Evolutionary conservation across 2,797 vertebrate species (phyloP), one percentile per base, ranked within the genome.

Genomic region (Phylloscopus collybita): DNA sequence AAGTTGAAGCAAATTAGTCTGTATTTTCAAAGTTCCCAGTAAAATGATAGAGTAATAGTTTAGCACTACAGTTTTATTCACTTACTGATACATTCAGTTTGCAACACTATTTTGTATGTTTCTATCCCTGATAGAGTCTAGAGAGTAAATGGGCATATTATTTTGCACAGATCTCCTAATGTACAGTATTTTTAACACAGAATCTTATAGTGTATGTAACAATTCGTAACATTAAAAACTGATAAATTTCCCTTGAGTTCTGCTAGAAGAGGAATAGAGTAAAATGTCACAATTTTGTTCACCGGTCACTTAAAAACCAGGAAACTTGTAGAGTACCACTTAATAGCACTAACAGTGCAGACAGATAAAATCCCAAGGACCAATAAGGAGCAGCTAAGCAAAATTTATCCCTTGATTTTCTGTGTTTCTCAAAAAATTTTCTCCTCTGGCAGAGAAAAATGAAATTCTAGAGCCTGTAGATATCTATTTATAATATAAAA

Each of bases 401-500:
- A 96, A 96, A 93, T 75, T 88, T 90, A 73, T 78, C 71, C 86
- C 88, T 65, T 20, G 61, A 69, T 90, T 88, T 95, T 91, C 62
- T 61, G 19, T 17, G 32, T 95, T 92, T 93, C 76, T 81, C 84
- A 71, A 86, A 95, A 56, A 10, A 49, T 96, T 95, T 97, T 76
- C 94, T 96, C 81, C 78, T 95, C 92, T 97, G 95, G 93, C 74
- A 96, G 89, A 93, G 76, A 73, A 91, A 79, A 80, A 88, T 72
- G 44, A 89, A 95, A 97, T 96, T 92, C 67, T 93, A 95, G 92
- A 90, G 91, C 82, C 75, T 98, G 97, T 98, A 98, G 97, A 97
- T 97, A 97, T 38, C 96, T 98, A 97, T 97, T 97, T 97, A 96
- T 97, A 97, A 94, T 96, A 96, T 84, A 95, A 96, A 95, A 96